Evolutionary conservation across 2,888 invertebrate genomes (phyloP), one percentile per base, ranked within the genome.

Genomic region (Arge pagana): DNA sequence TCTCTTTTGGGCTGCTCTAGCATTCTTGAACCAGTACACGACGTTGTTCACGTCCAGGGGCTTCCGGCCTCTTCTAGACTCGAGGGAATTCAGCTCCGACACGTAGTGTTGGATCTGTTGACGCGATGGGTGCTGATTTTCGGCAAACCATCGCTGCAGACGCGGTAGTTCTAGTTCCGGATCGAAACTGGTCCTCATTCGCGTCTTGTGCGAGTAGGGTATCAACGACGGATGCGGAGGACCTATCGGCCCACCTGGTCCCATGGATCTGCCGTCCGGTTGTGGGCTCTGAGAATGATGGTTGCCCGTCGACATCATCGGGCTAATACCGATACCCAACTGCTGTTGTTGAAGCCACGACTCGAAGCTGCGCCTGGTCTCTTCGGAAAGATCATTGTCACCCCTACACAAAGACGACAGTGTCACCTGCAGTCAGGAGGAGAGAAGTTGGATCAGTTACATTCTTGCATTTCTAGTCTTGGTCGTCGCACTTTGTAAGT

Each of bases 21-120:
- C 96, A 72, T 97, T 97, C 76, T 97, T 96, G 79, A 99, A 99
- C 94, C 94, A 94, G 70, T 94, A 94, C 11, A 96, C 95, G 11
- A 96, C 95, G 72, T 96, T 96, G 71, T 95, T 95, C 3, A 96
- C 89, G 77, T 97, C 96, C 48, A 97, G 80, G 0, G 96, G 96
- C 70, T 96, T 95, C 40, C 96, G 83, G 1, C 96, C 96, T 48
- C 93, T 84, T 33, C 97, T 84, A 43, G 96, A 96, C 70, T 96
- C 95, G 58, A 96, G 79, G 54, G 88, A 86, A 75, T 99, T 99
- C 60, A 99, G 80, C 71, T 96, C 95, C 64, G 91, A 88, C 51
- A 98, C 93, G 78, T 96, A 98, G 60, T 93, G 90, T 66, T 96
- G 93, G 71, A 99, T 96, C 79, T 96, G 96, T 68, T 96, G 94